Evolutionary conservation across 2,113 vertebrate species (phyloP).

Genomic region (Menura novaehollandiae): DNA sequence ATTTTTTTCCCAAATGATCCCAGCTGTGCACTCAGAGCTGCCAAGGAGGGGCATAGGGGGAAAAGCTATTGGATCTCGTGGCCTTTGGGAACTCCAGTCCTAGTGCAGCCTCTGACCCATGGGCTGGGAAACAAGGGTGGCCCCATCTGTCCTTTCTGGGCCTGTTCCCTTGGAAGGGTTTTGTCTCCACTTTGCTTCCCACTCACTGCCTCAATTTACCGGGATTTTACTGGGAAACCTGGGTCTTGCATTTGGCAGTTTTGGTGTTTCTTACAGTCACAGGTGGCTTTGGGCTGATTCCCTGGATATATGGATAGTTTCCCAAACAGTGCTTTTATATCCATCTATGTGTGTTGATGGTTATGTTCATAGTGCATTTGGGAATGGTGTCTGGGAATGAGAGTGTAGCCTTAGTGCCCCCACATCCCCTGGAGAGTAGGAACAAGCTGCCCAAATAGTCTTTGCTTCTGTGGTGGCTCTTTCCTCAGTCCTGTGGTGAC

Average conservation of each 20-base stretch:
- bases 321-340: fast-evolving
- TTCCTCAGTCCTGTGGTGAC: neutral
- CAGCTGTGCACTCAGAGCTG: neutral
- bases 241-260: neutral
- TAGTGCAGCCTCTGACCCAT: fast-evolving
- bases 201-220: neutral
- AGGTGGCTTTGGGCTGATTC: neutral
- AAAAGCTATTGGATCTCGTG: neutral
- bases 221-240: neutral
- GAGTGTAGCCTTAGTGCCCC: neutral
- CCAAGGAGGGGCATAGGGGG: neutral
- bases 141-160: neutral
- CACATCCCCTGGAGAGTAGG: too few relatives aligned
- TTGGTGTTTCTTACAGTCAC: neutral
- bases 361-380: neutral
- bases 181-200: neutral
- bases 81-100: neutral
- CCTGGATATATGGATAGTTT: neutral
- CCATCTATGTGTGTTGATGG: neutral
- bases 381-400: neutral
- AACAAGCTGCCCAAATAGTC: neutral
- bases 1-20: neutral
- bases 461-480: neutral
- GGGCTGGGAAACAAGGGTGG: neutral
- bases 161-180: neutral